Evolutionary conservation across 1,140 invertebrate genomes (phyloP).

Genomic region (Leucophenga varia): DNA sequence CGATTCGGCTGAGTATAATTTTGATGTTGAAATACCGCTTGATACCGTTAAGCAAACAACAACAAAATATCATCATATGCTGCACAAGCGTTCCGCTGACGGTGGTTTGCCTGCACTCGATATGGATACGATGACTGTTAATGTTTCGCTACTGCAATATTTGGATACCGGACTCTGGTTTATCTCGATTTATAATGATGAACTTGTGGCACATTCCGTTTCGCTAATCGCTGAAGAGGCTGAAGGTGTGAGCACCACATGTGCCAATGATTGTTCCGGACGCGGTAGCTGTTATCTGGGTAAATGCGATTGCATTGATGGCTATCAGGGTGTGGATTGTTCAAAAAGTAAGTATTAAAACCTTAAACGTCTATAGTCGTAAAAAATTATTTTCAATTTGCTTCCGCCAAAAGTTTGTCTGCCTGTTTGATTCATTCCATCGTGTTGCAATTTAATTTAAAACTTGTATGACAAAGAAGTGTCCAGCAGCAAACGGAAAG

Average conservation of each 20-base stretch:
- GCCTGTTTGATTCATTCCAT: constrained; percentile 1
- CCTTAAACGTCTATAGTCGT: neutral
- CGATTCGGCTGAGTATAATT: constrained; percentile 26
- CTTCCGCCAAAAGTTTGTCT: constrained; percentile 1
- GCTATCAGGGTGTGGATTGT: constrained; percentile 88
- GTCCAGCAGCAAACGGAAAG: neutral
- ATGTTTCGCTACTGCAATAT: constrained; percentile 83
- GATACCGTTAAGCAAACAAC: constrained; percentile 35
- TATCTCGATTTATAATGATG: constrained; percentile 93
- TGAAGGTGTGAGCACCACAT: constrained; percentile 83
- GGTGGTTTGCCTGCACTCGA: constrained; percentile 56
- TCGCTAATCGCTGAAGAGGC: constrained; percentile 79
- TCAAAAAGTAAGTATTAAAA: constrained; percentile 77
- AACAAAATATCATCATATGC: neutral
- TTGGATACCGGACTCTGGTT: constrained; percentile 94
- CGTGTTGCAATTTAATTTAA: constrained; percentile 27
- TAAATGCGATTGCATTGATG: constrained; percentile 93
- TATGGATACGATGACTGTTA: constrained; percentile 72
- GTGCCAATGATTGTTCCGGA: constrained; percentile 92
- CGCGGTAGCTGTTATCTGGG: constrained; percentile 93
- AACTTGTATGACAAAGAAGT: constrained; percentile 15
- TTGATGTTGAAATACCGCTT: constrained; percentile 36
- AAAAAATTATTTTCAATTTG: neutral
- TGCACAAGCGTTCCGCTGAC: constrained; percentile 45
- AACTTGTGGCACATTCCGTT: constrained; percentile 78